phyloP scores from a whole-genome alignment of 1,140 invertebrate genomes.

The Laodelphax striatellus region DNA sequence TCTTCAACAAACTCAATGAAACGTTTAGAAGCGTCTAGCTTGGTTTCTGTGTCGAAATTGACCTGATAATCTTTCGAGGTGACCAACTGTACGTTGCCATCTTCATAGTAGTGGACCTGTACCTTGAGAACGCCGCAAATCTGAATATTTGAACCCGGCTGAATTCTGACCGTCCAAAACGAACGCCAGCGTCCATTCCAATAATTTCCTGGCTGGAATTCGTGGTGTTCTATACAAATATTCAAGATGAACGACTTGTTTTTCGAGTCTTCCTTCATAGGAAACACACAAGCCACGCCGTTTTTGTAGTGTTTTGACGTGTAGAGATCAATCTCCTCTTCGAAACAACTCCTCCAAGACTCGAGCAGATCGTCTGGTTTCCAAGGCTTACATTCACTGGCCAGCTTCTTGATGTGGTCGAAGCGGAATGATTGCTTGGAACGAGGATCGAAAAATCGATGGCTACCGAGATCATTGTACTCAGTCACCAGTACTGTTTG shows the following conservation, averaged over 20 bases:
- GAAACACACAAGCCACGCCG: slow-evolving; percentile 82
- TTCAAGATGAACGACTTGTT: slow-evolving; percentile 61
- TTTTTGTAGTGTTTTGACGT: slow-evolving; percentile 86
- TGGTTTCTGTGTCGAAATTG: slow-evolving; percentile 59
- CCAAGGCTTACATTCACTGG: slow-evolving; percentile 66
- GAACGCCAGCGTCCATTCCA: slow-evolving; percentile 99
- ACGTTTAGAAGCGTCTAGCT: slow-evolving; percentile 54
- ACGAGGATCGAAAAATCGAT: slow-evolving; percentile 85
- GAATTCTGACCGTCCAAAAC: slow-evolving; percentile 83
- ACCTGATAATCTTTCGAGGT: slow-evolving; percentile 89
- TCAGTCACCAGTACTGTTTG: slow-evolving; percentile 87
- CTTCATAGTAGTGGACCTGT: slow-evolving; percentile 98
- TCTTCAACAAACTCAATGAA: slow-evolving; percentile 79
- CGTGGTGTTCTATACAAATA: slow-evolving; percentile 94
- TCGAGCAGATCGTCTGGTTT: slow-evolving; percentile 68
- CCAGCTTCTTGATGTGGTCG: slow-evolving; percentile 93
- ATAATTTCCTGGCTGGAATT: slow-evolving; percentile 98
- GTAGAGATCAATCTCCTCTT: slow-evolving; percentile 78
- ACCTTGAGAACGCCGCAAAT: slow-evolving; percentile 85
- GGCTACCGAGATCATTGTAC: slow-evolving; percentile 80
- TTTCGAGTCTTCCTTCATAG: slow-evolving; percentile 52
- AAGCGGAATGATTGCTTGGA: slow-evolving; percentile 92
- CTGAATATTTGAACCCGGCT: slow-evolving; percentile 59
- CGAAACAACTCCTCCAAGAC: slow-evolving; percentile 79
- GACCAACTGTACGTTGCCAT: slow-evolving; percentile 97